Conservation (phyloP, 1,140 invertebrate species). For the Heliconius hewitsoni region DNA sequence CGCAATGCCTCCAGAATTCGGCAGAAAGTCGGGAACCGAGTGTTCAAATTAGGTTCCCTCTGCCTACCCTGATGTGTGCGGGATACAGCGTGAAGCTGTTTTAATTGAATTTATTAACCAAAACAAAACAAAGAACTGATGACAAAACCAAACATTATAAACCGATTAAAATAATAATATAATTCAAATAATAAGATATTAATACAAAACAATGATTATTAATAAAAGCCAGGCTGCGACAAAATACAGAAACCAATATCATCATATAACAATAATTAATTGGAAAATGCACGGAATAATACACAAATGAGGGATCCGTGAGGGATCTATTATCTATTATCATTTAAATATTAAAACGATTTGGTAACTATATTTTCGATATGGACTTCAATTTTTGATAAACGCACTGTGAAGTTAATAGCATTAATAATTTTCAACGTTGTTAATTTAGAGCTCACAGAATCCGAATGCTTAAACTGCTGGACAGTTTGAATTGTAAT, state of each 20-base stretch:
- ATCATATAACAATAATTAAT: slow-evolving; percentile 10
- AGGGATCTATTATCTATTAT: slow-evolving; percentile 23
- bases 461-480: not conserved
- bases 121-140: no score
- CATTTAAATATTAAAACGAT: slow-evolving; percentile 22
- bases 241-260: not conserved
- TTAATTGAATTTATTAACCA: no score
- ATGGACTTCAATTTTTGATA: slow-evolving; percentile 19
- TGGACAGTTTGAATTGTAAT: not conserved
- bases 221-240: not conserved
- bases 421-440: slow-evolving; percentile 7
- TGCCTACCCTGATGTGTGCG: no score
- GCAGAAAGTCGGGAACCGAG: no score
- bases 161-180: no score
- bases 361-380: slow-evolving; percentile 29
- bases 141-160: no score
- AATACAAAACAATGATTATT: not conserved
- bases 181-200: no score
- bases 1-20: no score
- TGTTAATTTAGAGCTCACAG: slow-evolving; percentile 8
- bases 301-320: not conserved
- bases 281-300: slow-evolving; percentile 21
- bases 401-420: slow-evolving; percentile 21
- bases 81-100: no score
- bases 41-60: no score